A percentile compares a stretch with the other conserved stretches of the same genome.
Conservation (phyloP, 2,113 vertebrate genomes). For the Chamaetylas fuelleborni region DNA sequence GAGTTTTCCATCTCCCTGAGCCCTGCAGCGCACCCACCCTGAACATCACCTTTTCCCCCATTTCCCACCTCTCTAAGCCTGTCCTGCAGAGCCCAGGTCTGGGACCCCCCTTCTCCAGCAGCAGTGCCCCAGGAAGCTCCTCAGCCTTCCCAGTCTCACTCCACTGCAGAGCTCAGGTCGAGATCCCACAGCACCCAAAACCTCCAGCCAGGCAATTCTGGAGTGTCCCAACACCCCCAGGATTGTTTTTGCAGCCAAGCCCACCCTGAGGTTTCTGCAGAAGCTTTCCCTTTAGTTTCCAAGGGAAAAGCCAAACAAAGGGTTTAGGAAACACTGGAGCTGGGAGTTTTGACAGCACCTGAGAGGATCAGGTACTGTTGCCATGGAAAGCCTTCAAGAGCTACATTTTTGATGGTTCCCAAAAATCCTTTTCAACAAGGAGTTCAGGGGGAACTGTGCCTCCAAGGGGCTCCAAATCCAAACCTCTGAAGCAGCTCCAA, state of each 20-base stretch:
- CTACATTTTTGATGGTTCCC: not conserved
- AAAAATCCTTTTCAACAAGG: not conserved
- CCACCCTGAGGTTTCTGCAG: not conserved
- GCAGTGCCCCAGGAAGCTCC: not conserved
- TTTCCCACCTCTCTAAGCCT: not conserved
- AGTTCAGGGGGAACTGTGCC: not conserved
- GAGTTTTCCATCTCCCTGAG: not conserved
- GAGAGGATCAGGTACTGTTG: not conserved
- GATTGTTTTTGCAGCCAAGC: not conserved
- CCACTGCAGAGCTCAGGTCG: rapidly evolving
- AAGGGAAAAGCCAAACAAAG: not conserved
- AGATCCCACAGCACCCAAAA: not conserved
- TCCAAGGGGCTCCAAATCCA: not conserved
- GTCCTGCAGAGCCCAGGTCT: not conserved
- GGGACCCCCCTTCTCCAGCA: not conserved
- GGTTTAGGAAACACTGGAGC: not conserved
- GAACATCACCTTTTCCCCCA: not conserved
- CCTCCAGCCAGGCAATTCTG: not conserved
- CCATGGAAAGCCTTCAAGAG: not conserved
- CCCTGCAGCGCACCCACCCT: not conserved
- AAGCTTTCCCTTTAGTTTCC: not conserved
- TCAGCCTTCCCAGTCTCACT: not conserved
- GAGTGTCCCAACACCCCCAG: not conserved
- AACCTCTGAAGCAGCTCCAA: not conserved
- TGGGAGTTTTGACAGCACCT: not conserved